phyloP scores from a whole-genome alignment of 1,140 invertebrate species.

The Caenorhabditis inopinata region DNA sequence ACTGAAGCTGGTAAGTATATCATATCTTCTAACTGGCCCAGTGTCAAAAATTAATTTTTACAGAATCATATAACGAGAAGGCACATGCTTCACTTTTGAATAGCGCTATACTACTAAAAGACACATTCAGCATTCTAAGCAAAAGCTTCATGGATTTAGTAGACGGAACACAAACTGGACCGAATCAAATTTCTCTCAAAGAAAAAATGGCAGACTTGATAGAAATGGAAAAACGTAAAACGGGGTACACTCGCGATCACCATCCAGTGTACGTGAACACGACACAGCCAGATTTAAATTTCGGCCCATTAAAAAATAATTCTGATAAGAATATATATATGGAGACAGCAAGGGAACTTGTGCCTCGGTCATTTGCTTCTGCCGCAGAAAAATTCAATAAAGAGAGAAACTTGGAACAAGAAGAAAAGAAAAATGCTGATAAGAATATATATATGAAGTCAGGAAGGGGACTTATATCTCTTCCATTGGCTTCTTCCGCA shows the following conservation, averaged over 20 bases:
- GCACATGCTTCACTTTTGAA: background rate
- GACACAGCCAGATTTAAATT: too few relatives aligned
- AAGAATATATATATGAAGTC: too few relatives aligned
- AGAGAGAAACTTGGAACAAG: too few relatives aligned
- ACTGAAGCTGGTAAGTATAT: background rate
- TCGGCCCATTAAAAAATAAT: slow-evolving; percentile 33
- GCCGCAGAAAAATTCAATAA: background rate
- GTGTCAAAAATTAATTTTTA: too few relatives aligned
- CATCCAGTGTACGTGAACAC: too few relatives aligned
- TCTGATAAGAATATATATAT: slow-evolving; percentile 27
- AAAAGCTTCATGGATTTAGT: slow-evolving; percentile 11
- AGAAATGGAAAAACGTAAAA: too few relatives aligned
- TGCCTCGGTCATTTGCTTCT: background rate
- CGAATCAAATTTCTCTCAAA: background rate
- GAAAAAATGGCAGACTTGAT: slow-evolving; percentile 12
- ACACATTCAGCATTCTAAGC: background rate
- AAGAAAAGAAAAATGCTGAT: slow-evolving; percentile 12
- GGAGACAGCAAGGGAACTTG: background rate
- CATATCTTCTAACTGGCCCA: too few relatives aligned
- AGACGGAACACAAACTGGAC: background rate
- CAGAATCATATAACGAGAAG: background rate
- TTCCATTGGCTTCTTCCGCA: too few relatives aligned
- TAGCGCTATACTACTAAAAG: background rate
- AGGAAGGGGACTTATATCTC: too few relatives aligned
- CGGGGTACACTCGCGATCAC: too few relatives aligned